Conservation (phyloP, 2,113 vertebrate genomes). For the Meleagris gallopavo region DNA sequence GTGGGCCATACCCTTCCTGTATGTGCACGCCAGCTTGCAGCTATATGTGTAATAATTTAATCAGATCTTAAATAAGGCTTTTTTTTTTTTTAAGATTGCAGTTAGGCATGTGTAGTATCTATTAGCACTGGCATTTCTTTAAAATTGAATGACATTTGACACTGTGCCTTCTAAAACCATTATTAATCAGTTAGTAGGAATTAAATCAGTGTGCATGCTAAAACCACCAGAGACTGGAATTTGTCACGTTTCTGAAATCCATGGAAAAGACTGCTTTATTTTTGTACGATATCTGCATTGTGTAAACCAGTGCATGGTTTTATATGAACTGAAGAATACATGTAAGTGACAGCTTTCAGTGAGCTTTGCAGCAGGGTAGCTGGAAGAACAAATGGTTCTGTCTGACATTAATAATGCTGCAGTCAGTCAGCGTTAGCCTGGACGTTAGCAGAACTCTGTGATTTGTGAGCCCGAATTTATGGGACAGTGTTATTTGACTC, state of each 20-base stretch:
- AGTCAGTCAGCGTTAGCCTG: neutral
- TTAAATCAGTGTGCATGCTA: neutral
- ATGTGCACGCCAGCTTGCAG: neutral
- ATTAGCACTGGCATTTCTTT: neutral
- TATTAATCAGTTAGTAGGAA: neutral
- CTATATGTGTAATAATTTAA: neutral
- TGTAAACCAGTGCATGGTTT: neutral
- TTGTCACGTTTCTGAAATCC: neutral
- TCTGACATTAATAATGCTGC: neutral
- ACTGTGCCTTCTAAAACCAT: neutral
- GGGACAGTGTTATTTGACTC: neutral
- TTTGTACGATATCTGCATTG: neutral
- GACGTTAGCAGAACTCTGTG: neutral
- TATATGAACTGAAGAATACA: neutral
- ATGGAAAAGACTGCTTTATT: neutral
- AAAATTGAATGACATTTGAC: neutral
- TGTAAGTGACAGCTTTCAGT: neutral
- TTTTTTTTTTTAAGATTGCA: neutral
- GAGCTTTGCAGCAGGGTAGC: neutral
- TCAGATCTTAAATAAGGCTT: neutral
- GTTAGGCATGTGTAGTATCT: neutral
- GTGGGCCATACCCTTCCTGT: fast-evolving
- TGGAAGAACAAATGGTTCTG: neutral
- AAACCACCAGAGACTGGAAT: neutral
- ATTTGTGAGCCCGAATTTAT: neutral